phyloP scores from a whole-genome alignment of 2,888 invertebrate genomes.

The Noctua fimbriata region DNA sequence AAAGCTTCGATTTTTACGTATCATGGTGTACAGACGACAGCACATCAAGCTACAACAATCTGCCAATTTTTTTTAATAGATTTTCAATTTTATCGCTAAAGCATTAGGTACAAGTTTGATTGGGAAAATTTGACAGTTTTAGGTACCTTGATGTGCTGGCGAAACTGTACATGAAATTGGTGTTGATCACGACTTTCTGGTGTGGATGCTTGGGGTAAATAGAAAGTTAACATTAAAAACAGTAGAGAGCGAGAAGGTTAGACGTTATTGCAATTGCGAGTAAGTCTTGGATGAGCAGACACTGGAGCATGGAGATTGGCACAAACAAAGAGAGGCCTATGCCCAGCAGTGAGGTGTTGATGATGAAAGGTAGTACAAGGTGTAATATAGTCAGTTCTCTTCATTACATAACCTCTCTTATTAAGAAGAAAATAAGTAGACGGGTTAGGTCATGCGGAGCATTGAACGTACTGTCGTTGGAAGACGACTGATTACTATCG shows the following conservation, averaged over 20 bases:
- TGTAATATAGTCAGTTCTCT: not conserved
- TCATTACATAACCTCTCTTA: not conserved
- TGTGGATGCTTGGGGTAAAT: not conserved
- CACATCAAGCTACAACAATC: too few species aligned
- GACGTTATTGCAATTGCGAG: not conserved
- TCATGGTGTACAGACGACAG: not conserved
- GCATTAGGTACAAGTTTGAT: too few species aligned
- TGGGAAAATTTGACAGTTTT: too few species aligned
- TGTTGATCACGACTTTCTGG: not conserved
- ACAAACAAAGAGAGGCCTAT: not conserved
- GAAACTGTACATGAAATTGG: not conserved
- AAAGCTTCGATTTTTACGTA: constrained; percentile 23
- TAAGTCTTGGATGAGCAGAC: not conserved
- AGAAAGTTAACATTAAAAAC: too few species aligned
- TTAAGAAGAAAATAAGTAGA: not conserved
- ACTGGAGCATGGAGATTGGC: not conserved
- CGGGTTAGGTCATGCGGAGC: not conserved
- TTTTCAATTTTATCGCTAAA: too few species aligned
- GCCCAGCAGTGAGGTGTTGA: not conserved
- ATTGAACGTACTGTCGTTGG: not conserved
- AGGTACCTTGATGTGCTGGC: too few species aligned
- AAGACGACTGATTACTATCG: not conserved
- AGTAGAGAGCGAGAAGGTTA: not conserved
- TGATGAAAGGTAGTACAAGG: not conserved
- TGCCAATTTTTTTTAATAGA: too few species aligned